Base-by-base conservation (phyloP, 2,797 vertebrate genomes). In the Nannoperca australis region DNA sequence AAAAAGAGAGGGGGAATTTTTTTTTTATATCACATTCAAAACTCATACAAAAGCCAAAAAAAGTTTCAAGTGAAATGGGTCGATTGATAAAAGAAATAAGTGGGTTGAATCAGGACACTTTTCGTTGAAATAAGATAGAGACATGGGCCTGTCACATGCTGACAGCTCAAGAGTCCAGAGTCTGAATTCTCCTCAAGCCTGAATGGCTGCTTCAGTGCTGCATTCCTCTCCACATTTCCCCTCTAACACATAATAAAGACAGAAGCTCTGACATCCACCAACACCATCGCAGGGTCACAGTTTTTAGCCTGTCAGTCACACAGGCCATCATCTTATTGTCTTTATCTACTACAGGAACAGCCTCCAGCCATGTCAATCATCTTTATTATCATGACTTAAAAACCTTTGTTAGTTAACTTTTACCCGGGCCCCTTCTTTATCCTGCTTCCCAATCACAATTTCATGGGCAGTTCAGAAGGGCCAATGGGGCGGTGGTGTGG, bases 331-430 rank as follows among this genome's bases (percentile, higher is more conserved):
- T 89, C 82, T 85, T 78, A 90, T 92, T 91, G 90, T 90, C 92
- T 93, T 90, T 89, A 87, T 89, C 87, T 82, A 44, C 88, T 91
- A 90, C 93, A 94, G 94, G 94, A 95, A 95, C 86, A 86, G 94
- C 95, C 95, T 93, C 83, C 68, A 90, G 95, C 94, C 78, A 90
- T 92, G 93, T 94, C 93, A 93, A 93, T 95, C 93, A 94, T 95
- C 94, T 95, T 95, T 96, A 96, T 95, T 95, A 95, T 95, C 93
- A 90, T 91, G 91, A 93, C 94, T 95, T 94, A 93, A 94, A 93
- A 94, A 93, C 90, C 93, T 94, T 95, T 95, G 94, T 96, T 92
- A 82, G 82, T 87, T 89, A 92, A 94, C 93, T 92, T 93, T 91
- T 85, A 86, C 88, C 87, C 70, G 7, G 83, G 70, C 85, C 89